phyloP scores from a whole-genome alignment of 2,113 vertebrate genomes.

The Psittacula cyanocephala region DNA sequence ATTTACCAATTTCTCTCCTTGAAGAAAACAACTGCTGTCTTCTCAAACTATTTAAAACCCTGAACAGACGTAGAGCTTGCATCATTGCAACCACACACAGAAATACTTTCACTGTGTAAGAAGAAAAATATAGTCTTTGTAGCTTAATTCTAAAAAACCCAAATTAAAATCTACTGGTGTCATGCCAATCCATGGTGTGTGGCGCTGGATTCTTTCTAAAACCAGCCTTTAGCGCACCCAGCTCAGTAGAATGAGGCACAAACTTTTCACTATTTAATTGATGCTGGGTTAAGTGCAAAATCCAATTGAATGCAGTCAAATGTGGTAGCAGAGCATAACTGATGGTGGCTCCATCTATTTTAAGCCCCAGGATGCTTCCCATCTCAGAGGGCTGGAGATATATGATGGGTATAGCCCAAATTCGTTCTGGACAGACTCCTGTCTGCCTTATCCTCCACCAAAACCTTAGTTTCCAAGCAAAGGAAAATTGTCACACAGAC shows the following conservation, averaged over 20 bases:
- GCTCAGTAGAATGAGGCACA: not conserved
- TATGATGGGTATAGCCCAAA: not conserved
- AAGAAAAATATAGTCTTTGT: conserved; percentile 13
- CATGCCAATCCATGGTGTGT: not conserved
- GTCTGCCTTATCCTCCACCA: not conserved
- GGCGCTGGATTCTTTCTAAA: conserved; percentile 6
- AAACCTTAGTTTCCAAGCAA: not conserved
- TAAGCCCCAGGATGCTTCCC: not conserved
- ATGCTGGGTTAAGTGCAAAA: conserved; percentile 8
- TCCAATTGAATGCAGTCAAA: conserved; percentile 15
- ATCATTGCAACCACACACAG: conserved; percentile 52
- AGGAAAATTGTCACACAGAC: not conserved
- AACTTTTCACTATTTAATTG: conserved; percentile 45
- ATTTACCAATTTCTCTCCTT: conserved; percentile 26
- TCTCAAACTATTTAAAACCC: conserved; percentile 51
- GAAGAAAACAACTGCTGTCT: conserved; percentile 49
- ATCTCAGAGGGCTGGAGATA: not conserved
- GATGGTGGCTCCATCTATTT: conserved; percentile 53
- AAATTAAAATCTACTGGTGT: not conserved
- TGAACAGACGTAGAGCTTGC: conserved; percentile 58
- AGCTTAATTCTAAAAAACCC: not conserved
- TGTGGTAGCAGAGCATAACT: conserved; percentile 33
- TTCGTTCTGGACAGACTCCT: not conserved
- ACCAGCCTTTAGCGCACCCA: not conserved
- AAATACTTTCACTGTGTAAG: conserved; percentile 36